Evolutionary conservation across 2,113 vertebrate species (phyloP).

Genomic region (Megaceryle torquata): DNA sequence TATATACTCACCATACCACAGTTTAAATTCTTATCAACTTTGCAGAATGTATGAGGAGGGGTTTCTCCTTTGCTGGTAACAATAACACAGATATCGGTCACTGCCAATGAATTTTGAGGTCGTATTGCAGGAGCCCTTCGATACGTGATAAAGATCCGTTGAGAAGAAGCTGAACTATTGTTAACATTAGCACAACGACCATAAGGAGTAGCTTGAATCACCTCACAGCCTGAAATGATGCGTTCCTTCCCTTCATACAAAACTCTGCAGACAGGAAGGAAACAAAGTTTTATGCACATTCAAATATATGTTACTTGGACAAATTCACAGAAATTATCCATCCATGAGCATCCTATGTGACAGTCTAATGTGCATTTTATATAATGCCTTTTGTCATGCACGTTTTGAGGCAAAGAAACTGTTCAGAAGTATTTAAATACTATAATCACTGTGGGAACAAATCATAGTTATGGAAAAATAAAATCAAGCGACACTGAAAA

Average conservation of each 20-base stretch:
- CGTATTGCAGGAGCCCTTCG: slow-evolving; percentile 83
- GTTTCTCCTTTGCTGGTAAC: slow-evolving; percentile 94
- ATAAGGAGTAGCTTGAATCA: slow-evolving; percentile 93
- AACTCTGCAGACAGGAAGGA: slow-evolving; percentile 74
- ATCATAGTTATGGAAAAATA: not conserved
- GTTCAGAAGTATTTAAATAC: not conserved
- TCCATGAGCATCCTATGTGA: not conserved
- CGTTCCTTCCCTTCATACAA: slow-evolving; percentile 95
- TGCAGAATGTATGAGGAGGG: slow-evolving; percentile 96
- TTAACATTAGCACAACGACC: slow-evolving; percentile 98
- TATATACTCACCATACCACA: slow-evolving; percentile 89
- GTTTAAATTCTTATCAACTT: slow-evolving; percentile 97
- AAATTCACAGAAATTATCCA: not conserved
- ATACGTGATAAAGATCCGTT: slow-evolving; percentile 94
- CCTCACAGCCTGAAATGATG: slow-evolving; percentile 91
- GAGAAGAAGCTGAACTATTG: slow-evolving; percentile 92
- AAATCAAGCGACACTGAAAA: not conserved
- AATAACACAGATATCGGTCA: slow-evolving; percentile 96
- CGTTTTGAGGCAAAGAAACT: not conserved
- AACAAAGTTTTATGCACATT: not conserved
- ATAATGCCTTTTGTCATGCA: not conserved
- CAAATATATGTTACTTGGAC: not conserved
- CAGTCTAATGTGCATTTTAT: not conserved
- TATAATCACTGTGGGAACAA: not conserved
- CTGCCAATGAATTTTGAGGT: slow-evolving; percentile 92